Percentiles rank a stretch among this genome's conserved stretches.
These are phyloP conservation scores for Zaprionus obscuricornis DNA, from an alignment of 2,888 invertebrate species.

Conservation along the genomic window DNA sequence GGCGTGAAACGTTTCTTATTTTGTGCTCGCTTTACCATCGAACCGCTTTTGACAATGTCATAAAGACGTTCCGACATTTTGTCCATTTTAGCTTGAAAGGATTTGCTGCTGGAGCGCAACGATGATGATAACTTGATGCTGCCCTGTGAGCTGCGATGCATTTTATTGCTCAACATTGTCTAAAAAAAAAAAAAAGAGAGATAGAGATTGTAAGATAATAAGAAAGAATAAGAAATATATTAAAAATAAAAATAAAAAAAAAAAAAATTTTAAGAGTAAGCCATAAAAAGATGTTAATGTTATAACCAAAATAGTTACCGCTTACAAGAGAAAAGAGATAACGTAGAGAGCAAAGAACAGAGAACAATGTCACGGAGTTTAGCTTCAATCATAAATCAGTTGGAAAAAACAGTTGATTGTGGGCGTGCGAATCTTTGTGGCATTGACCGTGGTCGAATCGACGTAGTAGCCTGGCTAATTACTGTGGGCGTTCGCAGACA, in stretches of 20 bases:
- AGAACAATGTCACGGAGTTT: too few relatives aligned
- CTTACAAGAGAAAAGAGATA: slow-evolving; percentile 65
- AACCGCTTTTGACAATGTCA: slow-evolving; percentile 89
- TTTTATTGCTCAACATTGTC: slow-evolving; percentile 63
- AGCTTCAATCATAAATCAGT: slow-evolving; percentile 68
- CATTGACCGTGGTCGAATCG: slow-evolving; percentile 64
- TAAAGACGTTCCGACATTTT: slow-evolving; percentile 83
- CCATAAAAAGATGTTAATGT: slow-evolving; percentile 54
- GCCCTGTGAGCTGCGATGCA: slow-evolving; percentile 64
- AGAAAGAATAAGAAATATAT: not conserved
- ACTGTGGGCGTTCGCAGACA: slow-evolving; percentile 63
- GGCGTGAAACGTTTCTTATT: slow-evolving; percentile 94
- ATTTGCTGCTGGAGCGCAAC: slow-evolving; percentile 75
- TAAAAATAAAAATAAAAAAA: too few relatives aligned
- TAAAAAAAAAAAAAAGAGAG: slow-evolving; percentile 1
- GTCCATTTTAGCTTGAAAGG: slow-evolving; percentile 81
- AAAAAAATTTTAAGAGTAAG: slow-evolving; percentile 9
- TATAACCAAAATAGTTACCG: slow-evolving; percentile 59
- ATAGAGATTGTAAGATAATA: not conserved
- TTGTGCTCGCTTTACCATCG: slow-evolving; percentile 93
- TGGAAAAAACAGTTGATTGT: slow-evolving; percentile 30
- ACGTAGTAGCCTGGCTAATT: slow-evolving; percentile 63
- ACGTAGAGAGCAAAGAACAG: too few relatives aligned
- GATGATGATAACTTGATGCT: slow-evolving; percentile 75
- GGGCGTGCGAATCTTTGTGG: slow-evolving; percentile 70